A percentile compares a stretch with the other conserved stretches of the same genome.
Evolutionary conservation across 2,113 vertebrate species (phyloP).

Genomic region (Pithys albifrons): DNA sequence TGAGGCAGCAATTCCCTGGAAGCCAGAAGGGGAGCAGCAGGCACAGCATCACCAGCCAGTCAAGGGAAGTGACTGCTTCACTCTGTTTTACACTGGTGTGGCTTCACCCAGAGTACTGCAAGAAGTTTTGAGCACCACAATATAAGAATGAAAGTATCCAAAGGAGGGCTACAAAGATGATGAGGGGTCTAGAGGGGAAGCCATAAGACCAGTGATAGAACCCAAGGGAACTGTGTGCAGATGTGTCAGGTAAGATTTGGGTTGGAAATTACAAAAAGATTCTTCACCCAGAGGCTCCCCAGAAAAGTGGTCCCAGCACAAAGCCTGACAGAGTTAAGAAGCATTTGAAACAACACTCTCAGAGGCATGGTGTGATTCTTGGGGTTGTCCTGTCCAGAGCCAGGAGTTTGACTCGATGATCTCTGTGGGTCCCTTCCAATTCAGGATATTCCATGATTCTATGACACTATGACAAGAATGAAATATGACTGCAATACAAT

Average conservation of each 20-base stretch:
- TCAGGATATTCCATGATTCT: background rate
- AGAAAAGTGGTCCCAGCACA: background rate
- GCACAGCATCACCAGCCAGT: background rate
- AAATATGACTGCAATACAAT: background rate
- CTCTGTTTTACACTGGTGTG: background rate
- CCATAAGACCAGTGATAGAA: background rate
- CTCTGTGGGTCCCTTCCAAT: rapidly evolving
- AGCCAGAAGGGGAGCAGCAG: background rate
- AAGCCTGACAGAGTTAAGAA: background rate
- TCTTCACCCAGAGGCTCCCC: background rate
- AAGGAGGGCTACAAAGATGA: background rate
- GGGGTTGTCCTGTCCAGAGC: background rate
- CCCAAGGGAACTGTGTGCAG: background rate
- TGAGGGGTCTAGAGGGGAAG: background rate
- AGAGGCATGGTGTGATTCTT: background rate
- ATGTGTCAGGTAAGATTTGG: background rate
- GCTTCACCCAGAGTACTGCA: background rate
- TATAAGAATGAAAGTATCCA: background rate
- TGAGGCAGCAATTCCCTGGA: background rate
- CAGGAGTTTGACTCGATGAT: background rate
- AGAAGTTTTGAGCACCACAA: background rate
- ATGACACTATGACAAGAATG: background rate
- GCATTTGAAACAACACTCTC: background rate
- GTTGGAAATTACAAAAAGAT: background rate
- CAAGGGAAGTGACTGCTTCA: background rate